phyloP scores from a whole-genome alignment of 2,113 vertebrate species.

The Seriola dumerili region DNA sequence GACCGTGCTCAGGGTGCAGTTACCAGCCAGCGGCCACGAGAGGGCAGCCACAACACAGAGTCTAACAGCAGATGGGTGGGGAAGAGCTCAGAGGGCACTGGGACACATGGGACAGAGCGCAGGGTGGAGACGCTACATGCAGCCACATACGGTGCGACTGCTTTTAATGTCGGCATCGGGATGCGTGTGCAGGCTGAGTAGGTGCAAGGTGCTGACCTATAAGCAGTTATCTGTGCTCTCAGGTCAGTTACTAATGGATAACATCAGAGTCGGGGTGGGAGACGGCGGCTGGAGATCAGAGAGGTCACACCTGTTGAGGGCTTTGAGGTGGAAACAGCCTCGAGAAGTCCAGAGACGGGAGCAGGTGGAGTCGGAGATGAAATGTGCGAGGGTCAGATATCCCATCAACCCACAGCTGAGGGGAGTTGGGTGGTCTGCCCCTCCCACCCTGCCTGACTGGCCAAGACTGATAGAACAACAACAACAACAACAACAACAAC shows the following conservation, averaged over 20 bases:
- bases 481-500: constrained; percentile 16
- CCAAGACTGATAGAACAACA: constrained; percentile 13
- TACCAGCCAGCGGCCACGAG: constrained; percentile 64
- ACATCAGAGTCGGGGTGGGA: background rate
- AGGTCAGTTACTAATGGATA: constrained; percentile 32
- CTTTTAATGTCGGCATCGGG: background rate
- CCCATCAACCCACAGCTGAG: constrained; percentile 62
- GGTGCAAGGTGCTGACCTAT: background rate
- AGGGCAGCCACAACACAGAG: constrained; percentile 65
- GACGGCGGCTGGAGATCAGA: constrained; percentile 8
- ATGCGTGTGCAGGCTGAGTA: background rate
- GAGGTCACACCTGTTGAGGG: constrained; percentile 69
- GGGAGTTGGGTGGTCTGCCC: constrained; percentile 62
- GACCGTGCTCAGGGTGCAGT: constrained; percentile 30
- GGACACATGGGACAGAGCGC: constrained; percentile 9
- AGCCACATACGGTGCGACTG: background rate
- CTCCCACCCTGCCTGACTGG: background rate
- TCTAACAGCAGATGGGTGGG: constrained; percentile 3
- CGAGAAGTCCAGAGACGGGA: constrained; percentile 22
- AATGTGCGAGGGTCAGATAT: constrained; percentile 33
- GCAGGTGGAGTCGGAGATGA: constrained; percentile 63
- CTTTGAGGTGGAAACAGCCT: constrained; percentile 33
- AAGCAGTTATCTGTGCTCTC: constrained; percentile 9
- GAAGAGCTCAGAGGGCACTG: background rate
- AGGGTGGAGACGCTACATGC: constrained; percentile 9